A percentile compares a stretch with the other conserved stretches of the same genome.
Conservation (phyloP, 1,140 invertebrate species). For the Philotrypesis tridentata region DNA sequence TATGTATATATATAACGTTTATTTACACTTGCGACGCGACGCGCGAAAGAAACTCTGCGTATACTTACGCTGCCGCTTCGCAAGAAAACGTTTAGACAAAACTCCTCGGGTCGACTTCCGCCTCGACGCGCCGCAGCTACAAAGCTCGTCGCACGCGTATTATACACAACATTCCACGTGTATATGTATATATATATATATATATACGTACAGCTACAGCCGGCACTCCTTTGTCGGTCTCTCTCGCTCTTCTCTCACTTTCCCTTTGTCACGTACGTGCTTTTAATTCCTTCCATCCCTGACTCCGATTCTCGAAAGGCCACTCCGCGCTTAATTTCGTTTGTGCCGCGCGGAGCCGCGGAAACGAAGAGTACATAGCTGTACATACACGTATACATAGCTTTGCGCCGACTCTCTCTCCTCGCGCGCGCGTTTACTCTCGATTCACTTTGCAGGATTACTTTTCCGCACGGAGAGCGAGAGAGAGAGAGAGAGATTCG, state of each 20-base stretch:
- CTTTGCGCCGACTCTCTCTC: neutral
- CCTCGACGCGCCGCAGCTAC: no score
- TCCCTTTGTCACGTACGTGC: neutral
- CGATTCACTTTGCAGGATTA: conserved; percentile 29
- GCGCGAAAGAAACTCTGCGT: no score
- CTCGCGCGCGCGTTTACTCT: conserved; percentile 17
- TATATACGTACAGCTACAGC: neutral
- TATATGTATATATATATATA: neutral
- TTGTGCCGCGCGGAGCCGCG: neutral
- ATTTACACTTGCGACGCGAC: no score
- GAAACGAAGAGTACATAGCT: no score
- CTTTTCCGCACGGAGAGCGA: neutral
- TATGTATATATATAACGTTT: no score
- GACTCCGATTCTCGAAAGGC: neutral
- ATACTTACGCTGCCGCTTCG: no score
- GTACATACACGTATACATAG: no score
- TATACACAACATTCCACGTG: no score
- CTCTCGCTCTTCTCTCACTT: neutral
- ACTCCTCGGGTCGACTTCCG: neutral
- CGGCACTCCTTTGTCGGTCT: neutral
- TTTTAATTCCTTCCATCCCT: conserved; percentile 11
- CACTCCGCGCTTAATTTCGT: conserved; percentile 12
- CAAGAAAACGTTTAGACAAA: no score
- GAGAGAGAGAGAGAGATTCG: neutral
- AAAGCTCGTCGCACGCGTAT: no score